Percentiles rank a stretch among this genome's conserved stretches.
phyloP scores from a whole-genome alignment of 2,888 invertebrate genomes.

The Drosophila meridionalis region DNA sequence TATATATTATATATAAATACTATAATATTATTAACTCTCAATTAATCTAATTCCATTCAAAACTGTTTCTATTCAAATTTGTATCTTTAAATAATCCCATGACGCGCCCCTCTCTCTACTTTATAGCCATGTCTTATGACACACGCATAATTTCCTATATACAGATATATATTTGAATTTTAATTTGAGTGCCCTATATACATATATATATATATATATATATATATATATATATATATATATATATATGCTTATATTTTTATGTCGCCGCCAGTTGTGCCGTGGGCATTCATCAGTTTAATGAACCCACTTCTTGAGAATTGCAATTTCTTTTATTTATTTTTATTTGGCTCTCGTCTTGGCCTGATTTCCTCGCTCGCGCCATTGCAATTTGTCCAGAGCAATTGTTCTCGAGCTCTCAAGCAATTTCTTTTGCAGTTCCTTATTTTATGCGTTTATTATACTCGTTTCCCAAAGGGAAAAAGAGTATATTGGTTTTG shows the following conservation, averaged over 20 bases:
- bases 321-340: constrained; percentile 49
- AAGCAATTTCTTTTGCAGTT: constrained; percentile 52
- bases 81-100: no score
- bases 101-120: neutral
- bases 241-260: neutral
- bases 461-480: no score
- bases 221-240: constrained; percentile 1
- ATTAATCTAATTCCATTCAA: no score
- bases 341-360: constrained; percentile 17
- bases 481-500: no score
- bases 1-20: no score
- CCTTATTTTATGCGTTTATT: constrained; percentile 21
- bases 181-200: constrained; percentile 15
- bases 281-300: constrained; percentile 51
- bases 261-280: constrained; percentile 11
- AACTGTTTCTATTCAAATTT: no score
- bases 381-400: constrained; percentile 49
- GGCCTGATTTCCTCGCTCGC: constrained; percentile 30
- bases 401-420: constrained; percentile 65
- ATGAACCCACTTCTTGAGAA: constrained; percentile 50
- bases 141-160: neutral
- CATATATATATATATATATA: neutral
- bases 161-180: neutral
- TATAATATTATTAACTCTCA: no score
- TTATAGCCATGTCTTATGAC: neutral